phyloP scores from a whole-genome alignment of 2,797 vertebrate species.

The Macropodus opercularis region DNA sequence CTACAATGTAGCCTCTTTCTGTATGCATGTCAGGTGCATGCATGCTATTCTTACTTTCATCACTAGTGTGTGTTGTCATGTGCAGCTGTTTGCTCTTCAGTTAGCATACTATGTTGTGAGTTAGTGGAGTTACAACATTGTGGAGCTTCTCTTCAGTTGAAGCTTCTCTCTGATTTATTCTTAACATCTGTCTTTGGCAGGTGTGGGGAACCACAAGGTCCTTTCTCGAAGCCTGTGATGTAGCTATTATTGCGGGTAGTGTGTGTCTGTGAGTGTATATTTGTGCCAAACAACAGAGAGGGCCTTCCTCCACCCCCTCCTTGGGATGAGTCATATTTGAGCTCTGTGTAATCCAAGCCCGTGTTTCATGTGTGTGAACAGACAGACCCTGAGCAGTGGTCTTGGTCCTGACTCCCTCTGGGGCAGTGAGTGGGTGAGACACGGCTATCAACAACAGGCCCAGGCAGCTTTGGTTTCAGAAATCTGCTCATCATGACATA shows the following conservation, averaged over 20 bases:
- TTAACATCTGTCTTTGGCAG: constrained; percentile 85
- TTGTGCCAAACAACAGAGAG: constrained; percentile 68
- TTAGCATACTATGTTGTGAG: constrained; percentile 62
- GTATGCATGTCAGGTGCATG: constrained; percentile 70
- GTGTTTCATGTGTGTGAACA: constrained; percentile 78
- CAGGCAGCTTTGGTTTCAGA: constrained; percentile 71
- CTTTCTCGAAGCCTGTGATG: constrained; percentile 72
- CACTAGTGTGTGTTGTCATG: constrained; percentile 72
- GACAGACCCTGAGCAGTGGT: constrained; percentile 75
- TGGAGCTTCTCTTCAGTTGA: constrained; percentile 61
- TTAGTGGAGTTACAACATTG: constrained; percentile 64
- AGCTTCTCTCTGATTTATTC: constrained; percentile 77
- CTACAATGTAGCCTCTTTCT: constrained; percentile 32
- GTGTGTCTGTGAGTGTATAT: constrained; percentile 41
- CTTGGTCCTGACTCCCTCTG: constrained; percentile 71
- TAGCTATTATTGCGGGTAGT: constrained; percentile 59
- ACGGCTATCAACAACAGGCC: constrained; percentile 71
- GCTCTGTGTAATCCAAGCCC: constrained; percentile 75
- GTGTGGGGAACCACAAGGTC: constrained; percentile 79
- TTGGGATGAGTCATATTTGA: constrained; percentile 77
- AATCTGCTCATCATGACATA: constrained; percentile 64
- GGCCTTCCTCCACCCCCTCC: constrained; percentile 59
- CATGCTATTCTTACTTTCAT: constrained; percentile 70
- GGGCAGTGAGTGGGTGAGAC: constrained; percentile 76
- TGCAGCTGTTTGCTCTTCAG: constrained; percentile 79